Evolutionary conservation across 1,140 invertebrate genomes (phyloP), one percentile per base, ranked within the genome.

Genomic region (Penaeus japonicus): DNA sequence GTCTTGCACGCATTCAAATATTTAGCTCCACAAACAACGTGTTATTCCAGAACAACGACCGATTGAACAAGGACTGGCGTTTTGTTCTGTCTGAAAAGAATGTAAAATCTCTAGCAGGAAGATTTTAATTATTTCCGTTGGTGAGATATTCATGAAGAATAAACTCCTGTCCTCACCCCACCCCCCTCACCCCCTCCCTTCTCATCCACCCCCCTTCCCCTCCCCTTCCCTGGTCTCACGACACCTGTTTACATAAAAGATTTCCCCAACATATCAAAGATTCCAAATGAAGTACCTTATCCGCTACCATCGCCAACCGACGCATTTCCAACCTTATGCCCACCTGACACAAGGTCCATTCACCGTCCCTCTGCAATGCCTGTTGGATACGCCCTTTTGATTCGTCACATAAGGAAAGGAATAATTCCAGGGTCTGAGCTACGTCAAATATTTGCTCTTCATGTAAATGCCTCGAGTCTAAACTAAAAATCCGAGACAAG

Each of bases 231-330:
- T 10, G 35, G 53, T 82, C 80, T 82, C 80, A 82, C 80, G 80
- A 59, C 80, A 79, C 55, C 32, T 82, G 80, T 82, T 82, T 82
- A 82, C 78, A 80, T 59, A 82, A 82, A 82, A 82, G 80, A 82
- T 82, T 82, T 82, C 80, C 80, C 80, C 80, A 82, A 59, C 80
- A 82, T 82, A 82, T 82, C 80, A 82, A 82, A 82, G 80, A 82
- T 82, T 54, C 80, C 39, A 24, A 57, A 59, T 32, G n/a, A 54
- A 82, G 80, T 12, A 30, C 20, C 80, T 15, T 59, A 82, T 57
- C 54, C 80, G n/a, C 47, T 7, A 0, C 24, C 1, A 24, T n/a
- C 4, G 17, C 0, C 24, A 24, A 7, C 2, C 53, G 80, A 32
- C 27, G 5, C 70, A 27, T 24, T 73, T 73, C 7, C 70, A 24